Evolutionary conservation across 2,113 vertebrate species (phyloP).

Genomic region (Tyto alba): DNA sequence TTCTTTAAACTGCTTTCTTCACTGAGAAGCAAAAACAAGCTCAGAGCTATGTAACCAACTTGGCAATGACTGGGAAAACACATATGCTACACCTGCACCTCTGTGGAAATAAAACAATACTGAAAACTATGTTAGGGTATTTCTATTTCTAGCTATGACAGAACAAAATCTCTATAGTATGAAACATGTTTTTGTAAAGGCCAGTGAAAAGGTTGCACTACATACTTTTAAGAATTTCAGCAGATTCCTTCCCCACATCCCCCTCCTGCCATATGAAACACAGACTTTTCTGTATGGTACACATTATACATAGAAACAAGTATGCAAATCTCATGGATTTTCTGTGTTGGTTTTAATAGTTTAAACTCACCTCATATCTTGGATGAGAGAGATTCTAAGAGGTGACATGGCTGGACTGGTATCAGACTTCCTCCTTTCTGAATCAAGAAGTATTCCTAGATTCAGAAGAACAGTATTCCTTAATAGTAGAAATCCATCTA

Average conservation of each 20-base stretch:
- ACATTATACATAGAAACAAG: neutral
- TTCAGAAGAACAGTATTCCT: neutral
- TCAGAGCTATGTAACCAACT: neutral
- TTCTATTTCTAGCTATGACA: neutral
- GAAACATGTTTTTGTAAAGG: neutral
- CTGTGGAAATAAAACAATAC: neutral
- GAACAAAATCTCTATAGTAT: neutral
- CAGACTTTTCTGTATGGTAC: neutral
- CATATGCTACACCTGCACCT: neutral
- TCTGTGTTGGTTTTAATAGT: neutral
- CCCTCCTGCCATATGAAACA: neutral
- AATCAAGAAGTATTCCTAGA: conserved; percentile 88
- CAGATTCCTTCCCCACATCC: neutral
- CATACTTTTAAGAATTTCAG: neutral
- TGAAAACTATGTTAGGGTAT: neutral
- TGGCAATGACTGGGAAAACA: neutral
- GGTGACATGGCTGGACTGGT: conserved; percentile 86
- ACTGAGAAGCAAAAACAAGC: neutral
- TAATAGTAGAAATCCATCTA: neutral
- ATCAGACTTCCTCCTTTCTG: conserved; percentile 96
- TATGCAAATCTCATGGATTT: neutral
- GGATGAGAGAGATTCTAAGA: conserved; percentile 90
- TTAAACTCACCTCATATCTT: conserved; percentile 92
- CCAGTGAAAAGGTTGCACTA: neutral
- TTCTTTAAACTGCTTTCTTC: neutral